These are phyloP conservation scores for Caenorhabditis angaria DNA, from an alignment of 2,888 invertebrate genomes.

Conservation along the genomic window DNA sequence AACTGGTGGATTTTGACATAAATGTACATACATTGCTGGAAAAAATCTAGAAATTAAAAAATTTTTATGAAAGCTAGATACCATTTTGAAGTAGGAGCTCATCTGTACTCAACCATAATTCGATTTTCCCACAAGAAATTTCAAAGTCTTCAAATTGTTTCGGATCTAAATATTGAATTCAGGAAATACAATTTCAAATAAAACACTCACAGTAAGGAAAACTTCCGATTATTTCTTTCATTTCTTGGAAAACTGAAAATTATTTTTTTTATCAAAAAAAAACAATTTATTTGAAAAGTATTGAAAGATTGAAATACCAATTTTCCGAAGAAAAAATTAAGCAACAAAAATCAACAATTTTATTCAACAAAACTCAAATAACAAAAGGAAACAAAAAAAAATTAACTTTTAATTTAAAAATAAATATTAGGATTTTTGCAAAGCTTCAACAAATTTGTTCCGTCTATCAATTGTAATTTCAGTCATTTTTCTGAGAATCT, in stretches of 20 bases:
- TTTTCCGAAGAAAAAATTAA: neutral
- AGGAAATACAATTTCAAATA: neutral
- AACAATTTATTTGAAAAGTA: neutral
- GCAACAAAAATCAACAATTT: neutral
- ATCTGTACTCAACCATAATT: neutral
- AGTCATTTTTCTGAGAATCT: conserved; percentile 26
- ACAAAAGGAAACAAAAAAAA: too few relatives aligned
- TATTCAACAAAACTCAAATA: conserved; percentile 7
- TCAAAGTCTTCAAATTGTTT: neutral
- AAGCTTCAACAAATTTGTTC: conserved; percentile 19
- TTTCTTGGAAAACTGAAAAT: too few relatives aligned
- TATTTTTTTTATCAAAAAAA: neutral
- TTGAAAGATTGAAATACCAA: neutral
- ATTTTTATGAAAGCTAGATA: neutral
- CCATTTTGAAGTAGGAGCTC: neutral
- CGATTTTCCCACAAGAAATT: neutral
- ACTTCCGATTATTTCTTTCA: neutral
- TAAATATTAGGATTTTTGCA: conserved; percentile 5
- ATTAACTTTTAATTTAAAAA: neutral
- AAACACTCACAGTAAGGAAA: neutral
- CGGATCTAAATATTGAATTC: neutral
- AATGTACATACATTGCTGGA: neutral
- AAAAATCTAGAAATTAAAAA: neutral
- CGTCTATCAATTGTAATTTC: conserved; percentile 22
- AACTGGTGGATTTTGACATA: neutral